phyloP scores from a whole-genome alignment of 2,113 vertebrate genomes.

The Sceloporus tristichus region DNA sequence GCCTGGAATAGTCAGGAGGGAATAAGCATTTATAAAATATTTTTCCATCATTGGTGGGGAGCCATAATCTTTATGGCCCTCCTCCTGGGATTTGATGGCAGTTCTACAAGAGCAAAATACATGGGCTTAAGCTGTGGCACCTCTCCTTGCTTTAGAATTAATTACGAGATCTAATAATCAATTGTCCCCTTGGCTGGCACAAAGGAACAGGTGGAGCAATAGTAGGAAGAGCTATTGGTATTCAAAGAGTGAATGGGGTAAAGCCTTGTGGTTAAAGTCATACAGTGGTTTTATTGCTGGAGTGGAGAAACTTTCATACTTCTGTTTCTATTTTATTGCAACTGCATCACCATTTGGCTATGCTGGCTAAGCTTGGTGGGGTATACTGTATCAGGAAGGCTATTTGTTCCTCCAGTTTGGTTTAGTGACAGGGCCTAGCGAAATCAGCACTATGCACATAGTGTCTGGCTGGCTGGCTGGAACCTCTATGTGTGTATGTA shows the following conservation, averaged over 20 bases:
- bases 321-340: background rate
- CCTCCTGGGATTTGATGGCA: background rate
- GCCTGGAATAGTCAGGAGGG: background rate
- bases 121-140: background rate
- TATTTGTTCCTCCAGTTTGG: background rate
- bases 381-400: background rate
- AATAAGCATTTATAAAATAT: background rate
- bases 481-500: too few species aligned
- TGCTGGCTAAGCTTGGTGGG: background rate
- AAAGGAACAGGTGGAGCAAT: background rate
- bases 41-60: background rate
- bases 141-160: background rate
- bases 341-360: background rate
- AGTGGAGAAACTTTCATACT: background rate
- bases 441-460: background rate
- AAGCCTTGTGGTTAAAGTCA: too few species aligned
- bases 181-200: background rate
- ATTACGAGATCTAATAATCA: background rate
- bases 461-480: background rate
- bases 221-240: background rate
- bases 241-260: background rate
- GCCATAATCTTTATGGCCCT: background rate
- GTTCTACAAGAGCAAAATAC: background rate
- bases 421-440: background rate
- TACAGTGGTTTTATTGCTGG: background rate